Evolutionary conservation across 2,888 invertebrate species (phyloP), one percentile per base, ranked within the genome.

Genomic region (Eristalis arbustorum): DNA sequence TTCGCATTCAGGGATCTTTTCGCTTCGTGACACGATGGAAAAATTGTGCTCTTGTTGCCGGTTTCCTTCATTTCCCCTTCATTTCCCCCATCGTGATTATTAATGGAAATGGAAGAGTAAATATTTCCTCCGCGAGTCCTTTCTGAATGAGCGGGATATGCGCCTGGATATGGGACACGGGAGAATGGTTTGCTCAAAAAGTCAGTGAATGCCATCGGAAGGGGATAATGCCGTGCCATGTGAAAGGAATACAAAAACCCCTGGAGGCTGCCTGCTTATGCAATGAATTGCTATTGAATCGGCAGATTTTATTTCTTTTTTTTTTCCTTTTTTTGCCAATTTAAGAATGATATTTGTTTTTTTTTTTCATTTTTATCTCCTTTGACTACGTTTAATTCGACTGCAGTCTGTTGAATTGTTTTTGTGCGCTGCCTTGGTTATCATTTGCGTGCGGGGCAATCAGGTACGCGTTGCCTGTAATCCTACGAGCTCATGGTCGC

Each of bases 61-160:
- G 34, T 13, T 28, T 37, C 56, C 14, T 56, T 73, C 37, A n/a
- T 42, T 42, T 42, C 49, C 49, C 18, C 18, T 49, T 49, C 49
- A 18, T 49, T 68, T 40, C 28, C 11, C 37, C 25, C 28, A 10
- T 18, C 34, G 31, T 68, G 68, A 68, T 69, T 69, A 69, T 69
- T 61, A 71, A 71, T 71, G 71, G 71, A 62, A 71, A 71, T 62
- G 71, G 71, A 71, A 62, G 71, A 61, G 61, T 62, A 71, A 71
- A 71, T 31, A 71, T 61, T 71, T 71, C 59, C 59, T 31, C 42
- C 25, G 59, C 18, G 49, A 49, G 5, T 59, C 10, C 37, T 13
- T 37, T 57, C 18, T 5, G 56, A 14, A 28, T 56, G 11, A 31
- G 31, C 31, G 31, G 5, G 31, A 4, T 31, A 31, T 49, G 56